Evolutionary conservation across 2,888 invertebrate species (phyloP).

Genomic region (Catonia carolina): DNA sequence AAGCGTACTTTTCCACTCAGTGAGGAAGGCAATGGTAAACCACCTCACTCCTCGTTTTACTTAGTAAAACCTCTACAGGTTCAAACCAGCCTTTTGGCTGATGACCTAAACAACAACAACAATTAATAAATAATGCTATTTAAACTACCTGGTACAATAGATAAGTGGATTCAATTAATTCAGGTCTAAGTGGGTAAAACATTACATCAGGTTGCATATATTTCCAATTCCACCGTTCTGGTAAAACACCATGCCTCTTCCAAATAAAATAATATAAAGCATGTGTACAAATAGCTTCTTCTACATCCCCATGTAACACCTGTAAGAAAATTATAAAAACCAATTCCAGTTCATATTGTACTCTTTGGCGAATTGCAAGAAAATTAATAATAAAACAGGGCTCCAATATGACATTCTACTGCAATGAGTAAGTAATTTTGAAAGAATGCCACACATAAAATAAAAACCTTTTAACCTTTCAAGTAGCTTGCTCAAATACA

Average conservation of each 20-base stretch:
- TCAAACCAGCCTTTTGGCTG: too few relatives aligned
- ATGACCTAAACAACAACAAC: too few relatives aligned
- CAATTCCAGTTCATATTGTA: not conserved
- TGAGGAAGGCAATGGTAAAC: too few relatives aligned
- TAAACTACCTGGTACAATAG: constrained; percentile 46
- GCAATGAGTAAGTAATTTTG: too few relatives aligned
- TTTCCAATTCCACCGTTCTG: constrained; percentile 48
- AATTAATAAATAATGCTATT: too few relatives aligned
- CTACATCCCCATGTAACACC: constrained; percentile 54
- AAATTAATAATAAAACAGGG: not conserved
- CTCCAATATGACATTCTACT: not conserved
- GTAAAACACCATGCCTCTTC: constrained; percentile 52
- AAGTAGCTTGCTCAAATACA: too few relatives aligned
- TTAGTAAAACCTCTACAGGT: too few relatives aligned
- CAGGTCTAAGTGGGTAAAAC: constrained; percentile 58
- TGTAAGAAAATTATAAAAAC: constrained; percentile 27
- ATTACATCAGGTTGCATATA: constrained; percentile 48
- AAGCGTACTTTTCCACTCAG: too few relatives aligned
- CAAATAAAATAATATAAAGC: constrained; percentile 55
- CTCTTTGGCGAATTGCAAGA: not conserved
- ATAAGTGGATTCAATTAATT: constrained; percentile 57
- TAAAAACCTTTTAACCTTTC: too few relatives aligned
- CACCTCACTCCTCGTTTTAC: too few relatives aligned
- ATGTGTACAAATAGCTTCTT: constrained; percentile 58
- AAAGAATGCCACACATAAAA: too few relatives aligned